Conservation (phyloP, 2,797 vertebrate genomes). For the Danionella dracula region DNA sequence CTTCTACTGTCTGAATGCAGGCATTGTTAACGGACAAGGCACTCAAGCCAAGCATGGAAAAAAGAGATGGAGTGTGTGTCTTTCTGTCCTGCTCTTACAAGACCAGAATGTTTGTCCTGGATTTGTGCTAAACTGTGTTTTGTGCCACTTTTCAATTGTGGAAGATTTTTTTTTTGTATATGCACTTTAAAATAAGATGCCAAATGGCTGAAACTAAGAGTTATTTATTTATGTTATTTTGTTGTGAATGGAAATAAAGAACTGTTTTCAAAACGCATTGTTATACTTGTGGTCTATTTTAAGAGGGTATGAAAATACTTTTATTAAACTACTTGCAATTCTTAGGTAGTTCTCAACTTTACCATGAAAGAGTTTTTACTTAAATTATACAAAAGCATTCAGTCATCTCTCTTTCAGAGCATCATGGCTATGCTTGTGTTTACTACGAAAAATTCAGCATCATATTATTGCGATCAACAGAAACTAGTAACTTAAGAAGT, state of each 20-base stretch:
- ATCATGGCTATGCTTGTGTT: too few relatives aligned
- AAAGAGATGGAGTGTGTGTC: slow-evolving; percentile 19
- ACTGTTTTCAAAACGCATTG: slow-evolving; percentile 56
- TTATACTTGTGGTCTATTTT: too few relatives aligned
- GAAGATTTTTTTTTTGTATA: slow-evolving; percentile 43
- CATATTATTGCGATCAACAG: too few relatives aligned
- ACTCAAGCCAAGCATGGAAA: slow-evolving; percentile 37
- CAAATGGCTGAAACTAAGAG: slow-evolving; percentile 45
- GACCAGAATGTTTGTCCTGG: slow-evolving; percentile 38
- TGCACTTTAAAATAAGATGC: slow-evolving; percentile 62
- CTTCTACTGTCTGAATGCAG: slow-evolving; percentile 21
- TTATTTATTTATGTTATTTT: slow-evolving; percentile 61
- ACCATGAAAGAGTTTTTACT: too few relatives aligned
- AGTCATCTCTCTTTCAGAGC: too few relatives aligned
- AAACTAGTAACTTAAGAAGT: too few relatives aligned
- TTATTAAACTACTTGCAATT: too few relatives aligned
- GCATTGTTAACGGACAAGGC: slow-evolving; percentile 38
- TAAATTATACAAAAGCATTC: too few relatives aligned
- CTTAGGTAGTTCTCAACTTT: too few relatives aligned
- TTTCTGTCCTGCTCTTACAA: slow-evolving; percentile 24
- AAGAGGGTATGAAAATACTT: too few relatives aligned
- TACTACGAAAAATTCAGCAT: too few relatives aligned
- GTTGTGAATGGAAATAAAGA: slow-evolving; percentile 35
- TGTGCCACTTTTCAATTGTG: slow-evolving; percentile 31
- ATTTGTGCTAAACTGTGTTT: slow-evolving; percentile 13